These are phyloP conservation scores for Congeria kusceri DNA, from an alignment of 2,888 invertebrate species.

Conservation along the genomic window DNA sequence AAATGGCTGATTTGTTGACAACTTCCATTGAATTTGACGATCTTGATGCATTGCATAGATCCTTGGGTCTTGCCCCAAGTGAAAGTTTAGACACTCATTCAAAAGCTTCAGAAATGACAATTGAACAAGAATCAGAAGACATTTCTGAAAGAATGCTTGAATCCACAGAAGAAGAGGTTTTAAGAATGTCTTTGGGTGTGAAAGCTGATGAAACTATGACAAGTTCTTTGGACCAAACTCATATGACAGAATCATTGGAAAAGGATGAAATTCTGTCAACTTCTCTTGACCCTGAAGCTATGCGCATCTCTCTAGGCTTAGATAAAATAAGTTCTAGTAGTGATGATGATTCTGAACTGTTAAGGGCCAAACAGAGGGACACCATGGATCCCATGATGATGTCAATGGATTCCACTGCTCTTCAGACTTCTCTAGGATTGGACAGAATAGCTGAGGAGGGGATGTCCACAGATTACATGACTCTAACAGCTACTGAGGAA, in stretches of 20 bases:
- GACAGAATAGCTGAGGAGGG: slow-evolving; percentile 28
- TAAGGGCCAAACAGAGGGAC: slow-evolving; percentile 18
- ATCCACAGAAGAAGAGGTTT: slow-evolving; percentile 55
- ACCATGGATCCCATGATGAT: slow-evolving; percentile 52
- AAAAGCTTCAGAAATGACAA: slow-evolving; percentile 36
- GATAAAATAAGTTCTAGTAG: slow-evolving; percentile 42
- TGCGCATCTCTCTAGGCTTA: slow-evolving; percentile 41
- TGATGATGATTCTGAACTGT: slow-evolving; percentile 21
- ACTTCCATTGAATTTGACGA: slow-evolving; percentile 60
- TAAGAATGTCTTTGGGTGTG: slow-evolving; percentile 45
- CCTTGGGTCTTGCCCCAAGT: slow-evolving; percentile 59
- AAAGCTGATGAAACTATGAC: slow-evolving; percentile 39
- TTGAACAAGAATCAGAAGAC: slow-evolving; percentile 41
- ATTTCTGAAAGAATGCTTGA: slow-evolving; percentile 40
- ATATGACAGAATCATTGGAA: slow-evolving; percentile 34
- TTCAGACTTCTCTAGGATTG: slow-evolving; percentile 52
- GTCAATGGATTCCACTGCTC: slow-evolving; percentile 62
- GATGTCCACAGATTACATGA: too few relatives aligned
- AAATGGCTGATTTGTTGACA: slow-evolving; percentile 58
- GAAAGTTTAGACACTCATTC: slow-evolving; percentile 39
- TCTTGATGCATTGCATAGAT: slow-evolving; percentile 59
- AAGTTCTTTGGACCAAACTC: slow-evolving; percentile 46
- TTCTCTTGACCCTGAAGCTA: slow-evolving; percentile 46
- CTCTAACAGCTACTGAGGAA: not conserved
- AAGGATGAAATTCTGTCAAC: slow-evolving; percentile 37